A percentile compares a stretch with the other conserved stretches of the same genome.
Conservation (phyloP, 2,888 invertebrate genomes). For the Leptothorax acervorum region DNA sequence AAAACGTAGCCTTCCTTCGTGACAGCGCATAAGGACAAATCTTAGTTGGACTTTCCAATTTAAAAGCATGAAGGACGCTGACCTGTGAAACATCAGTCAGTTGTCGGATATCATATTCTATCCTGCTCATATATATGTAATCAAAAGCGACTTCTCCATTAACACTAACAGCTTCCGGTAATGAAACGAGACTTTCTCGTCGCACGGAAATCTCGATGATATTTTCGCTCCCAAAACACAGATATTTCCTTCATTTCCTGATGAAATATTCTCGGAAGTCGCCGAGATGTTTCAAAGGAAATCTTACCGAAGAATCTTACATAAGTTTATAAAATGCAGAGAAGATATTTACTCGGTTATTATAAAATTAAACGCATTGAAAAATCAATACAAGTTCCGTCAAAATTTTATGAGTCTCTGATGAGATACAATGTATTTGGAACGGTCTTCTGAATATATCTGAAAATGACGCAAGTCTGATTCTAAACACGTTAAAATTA, state of each 20-base stretch:
- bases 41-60: slow-evolving; percentile 49
- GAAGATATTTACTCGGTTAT: background rate
- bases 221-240: slow-evolving; percentile 4
- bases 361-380: background rate
- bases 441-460: background rate
- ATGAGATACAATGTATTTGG: background rate
- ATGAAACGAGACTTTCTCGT: slow-evolving; percentile 40
- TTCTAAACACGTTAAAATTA: background rate
- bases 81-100: slow-evolving; percentile 25
- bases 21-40: slow-evolving; percentile 16
- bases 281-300: background rate
- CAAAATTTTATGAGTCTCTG: background rate
- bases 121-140: background rate
- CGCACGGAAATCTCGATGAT: slow-evolving; percentile 25
- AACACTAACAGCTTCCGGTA: slow-evolving; percentile 46
- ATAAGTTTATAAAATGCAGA: background rate
- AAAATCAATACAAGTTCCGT: background rate
- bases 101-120: slow-evolving; percentile 3
- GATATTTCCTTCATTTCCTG: background rate
- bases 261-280: background rate
- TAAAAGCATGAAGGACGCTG: slow-evolving; percentile 56
- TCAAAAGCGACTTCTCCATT: slow-evolving; percentile 39
- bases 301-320: too few species aligned
- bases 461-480: background rate
- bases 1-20: background rate